A percentile compares a stretch with the other conserved stretches of the same genome.
Conservation (phyloP, 2,113 vertebrate genomes). For the Furnarius figulus region DNA sequence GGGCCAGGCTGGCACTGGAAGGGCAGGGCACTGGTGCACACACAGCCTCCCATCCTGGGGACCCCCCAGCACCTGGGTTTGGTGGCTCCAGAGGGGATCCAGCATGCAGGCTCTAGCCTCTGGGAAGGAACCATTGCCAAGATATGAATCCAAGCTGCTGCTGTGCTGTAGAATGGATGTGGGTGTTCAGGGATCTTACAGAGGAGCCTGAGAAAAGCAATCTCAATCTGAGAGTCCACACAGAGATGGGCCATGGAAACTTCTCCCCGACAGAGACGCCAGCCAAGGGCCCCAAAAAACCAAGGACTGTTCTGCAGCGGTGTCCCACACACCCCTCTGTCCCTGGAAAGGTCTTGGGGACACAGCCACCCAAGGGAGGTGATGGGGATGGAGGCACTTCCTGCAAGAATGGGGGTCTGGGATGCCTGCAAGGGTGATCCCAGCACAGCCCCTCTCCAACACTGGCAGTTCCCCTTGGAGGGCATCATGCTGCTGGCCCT, state of each 20-base stretch:
- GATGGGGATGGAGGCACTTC: not conserved
- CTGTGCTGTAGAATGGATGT: not conserved
- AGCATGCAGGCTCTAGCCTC: not conserved
- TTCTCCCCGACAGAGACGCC: not conserved
- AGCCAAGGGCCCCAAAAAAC: not conserved
- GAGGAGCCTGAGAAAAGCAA: not conserved
- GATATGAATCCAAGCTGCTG: fast-evolving
- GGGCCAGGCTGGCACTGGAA: not conserved
- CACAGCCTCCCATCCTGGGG: fast-evolving
- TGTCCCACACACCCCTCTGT: not conserved
- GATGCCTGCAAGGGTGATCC: not conserved
- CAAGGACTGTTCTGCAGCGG: not conserved
- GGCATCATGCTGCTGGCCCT: too few relatives aligned
- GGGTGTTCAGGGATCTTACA: not conserved
- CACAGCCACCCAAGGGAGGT: not conserved
- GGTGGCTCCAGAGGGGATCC: not conserved
- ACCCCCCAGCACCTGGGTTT: not conserved
- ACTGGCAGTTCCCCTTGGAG: not conserved
- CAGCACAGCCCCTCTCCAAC: not conserved
- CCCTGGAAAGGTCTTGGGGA: not conserved
- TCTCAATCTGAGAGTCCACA: not conserved
- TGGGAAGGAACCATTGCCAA: too few relatives aligned
- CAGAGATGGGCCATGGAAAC: not conserved
- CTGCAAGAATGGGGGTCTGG: not conserved
- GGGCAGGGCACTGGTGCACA: not conserved